Conservation (phyloP, 2,888 invertebrate species). For the Hemistola chrysoprasaria region DNA sequence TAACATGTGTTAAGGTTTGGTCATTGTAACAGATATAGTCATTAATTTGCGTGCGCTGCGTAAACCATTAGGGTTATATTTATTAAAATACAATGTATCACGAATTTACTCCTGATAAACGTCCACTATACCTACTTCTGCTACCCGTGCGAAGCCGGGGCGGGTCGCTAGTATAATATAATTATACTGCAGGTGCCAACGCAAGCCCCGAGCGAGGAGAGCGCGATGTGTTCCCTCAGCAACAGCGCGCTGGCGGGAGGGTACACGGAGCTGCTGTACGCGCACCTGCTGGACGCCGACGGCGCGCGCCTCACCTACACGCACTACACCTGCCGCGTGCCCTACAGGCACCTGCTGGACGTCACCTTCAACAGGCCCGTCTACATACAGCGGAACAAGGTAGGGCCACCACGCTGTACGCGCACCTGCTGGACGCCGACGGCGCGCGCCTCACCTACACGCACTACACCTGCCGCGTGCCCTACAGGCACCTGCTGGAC, state of each 20-base stretch:
- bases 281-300: slow-evolving; percentile 90
- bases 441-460: slow-evolving; percentile 89
- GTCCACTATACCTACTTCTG: too few relatives aligned
- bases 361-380: slow-evolving; percentile 91
- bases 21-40: too few relatives aligned
- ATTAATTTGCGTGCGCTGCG: too few relatives aligned
- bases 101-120: too few relatives aligned
- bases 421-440: slow-evolving; percentile 88
- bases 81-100: too few relatives aligned
- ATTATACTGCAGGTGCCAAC: slow-evolving; percentile 84
- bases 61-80: too few relatives aligned
- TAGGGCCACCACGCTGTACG: slow-evolving; percentile 79
- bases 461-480: slow-evolving; percentile 90
- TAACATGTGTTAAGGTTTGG: too few relatives aligned
- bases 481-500: slow-evolving; percentile 88
- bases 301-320: slow-evolving; percentile 90
- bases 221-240: slow-evolving; percentile 42
- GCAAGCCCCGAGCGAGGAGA: slow-evolving; percentile 83
- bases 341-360: slow-evolving; percentile 88
- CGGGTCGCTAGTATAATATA: too few relatives aligned
- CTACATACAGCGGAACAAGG: slow-evolving; percentile 88
- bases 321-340: slow-evolving; percentile 90
- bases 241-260: slow-evolving; percentile 34
- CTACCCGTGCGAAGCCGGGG: too few relatives aligned
- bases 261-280: slow-evolving; percentile 91